A percentile compares a stretch with the other conserved stretches of the same genome.
Conservation (phyloP, 2,888 invertebrate genomes). For the Noctua fimbriata region DNA sequence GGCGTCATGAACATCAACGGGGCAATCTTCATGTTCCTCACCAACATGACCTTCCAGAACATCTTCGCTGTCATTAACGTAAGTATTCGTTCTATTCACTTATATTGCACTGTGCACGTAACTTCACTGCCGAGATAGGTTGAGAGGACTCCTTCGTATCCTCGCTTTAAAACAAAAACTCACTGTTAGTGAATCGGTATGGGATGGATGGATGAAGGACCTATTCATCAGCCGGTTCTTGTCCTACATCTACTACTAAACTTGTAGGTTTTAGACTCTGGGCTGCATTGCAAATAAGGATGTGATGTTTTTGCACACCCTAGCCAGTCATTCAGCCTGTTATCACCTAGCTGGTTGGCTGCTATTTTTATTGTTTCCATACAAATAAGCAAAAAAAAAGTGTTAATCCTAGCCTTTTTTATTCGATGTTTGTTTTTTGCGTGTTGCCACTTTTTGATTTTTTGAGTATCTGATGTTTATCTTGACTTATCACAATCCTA, state of each 20-base stretch:
- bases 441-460: too few species aligned
- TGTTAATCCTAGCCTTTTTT: neutral
- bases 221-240: neutral
- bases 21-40: slow-evolving; percentile 96
- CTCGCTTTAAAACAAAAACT: neutral
- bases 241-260: neutral
- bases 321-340: neutral
- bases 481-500: too few species aligned
- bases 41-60: slow-evolving; percentile 98
- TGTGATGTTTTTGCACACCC: neutral
- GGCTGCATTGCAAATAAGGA: neutral
- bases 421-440: neutral
- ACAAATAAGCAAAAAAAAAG: neutral
- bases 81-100: slow-evolving; percentile 76
- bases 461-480: neutral
- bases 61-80: slow-evolving; percentile 98
- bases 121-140: neutral
- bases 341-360: neutral
- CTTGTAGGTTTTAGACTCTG: neutral
- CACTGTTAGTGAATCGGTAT: neutral
- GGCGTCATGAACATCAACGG: slow-evolving; percentile 99
- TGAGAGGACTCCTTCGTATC: neutral
- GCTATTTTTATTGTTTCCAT: neutral
- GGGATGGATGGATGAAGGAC: neutral
- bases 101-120: neutral